These are phyloP conservation scores for Myzus persicae DNA, from an alignment of 1,140 invertebrate genomes.

Conservation along the genomic window DNA sequence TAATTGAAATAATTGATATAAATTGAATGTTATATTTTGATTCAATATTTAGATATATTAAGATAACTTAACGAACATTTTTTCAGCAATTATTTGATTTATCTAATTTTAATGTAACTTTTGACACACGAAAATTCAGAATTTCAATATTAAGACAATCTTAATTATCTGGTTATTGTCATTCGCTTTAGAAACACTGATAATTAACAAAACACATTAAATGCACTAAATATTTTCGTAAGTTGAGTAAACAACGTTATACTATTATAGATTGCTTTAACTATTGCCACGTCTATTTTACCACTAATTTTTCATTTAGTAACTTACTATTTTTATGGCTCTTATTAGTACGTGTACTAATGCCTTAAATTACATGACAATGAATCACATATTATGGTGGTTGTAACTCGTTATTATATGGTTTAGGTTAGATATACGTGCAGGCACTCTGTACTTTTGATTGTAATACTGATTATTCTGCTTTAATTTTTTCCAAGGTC, in stretches of 20 bases:
- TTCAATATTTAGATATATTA: too few relatives aligned
- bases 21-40: too few relatives aligned
- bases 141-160: neutral
- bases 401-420: neutral
- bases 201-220: neutral
- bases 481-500: neutral
- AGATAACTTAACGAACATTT: too few relatives aligned
- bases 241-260: neutral
- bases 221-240: neutral
- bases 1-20: too few relatives aligned
- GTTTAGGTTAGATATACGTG: neutral
- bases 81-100: too few relatives aligned
- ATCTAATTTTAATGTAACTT: neutral
- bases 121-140: too few relatives aligned
- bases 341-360: neutral
- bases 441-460: neutral
- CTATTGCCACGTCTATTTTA: neutral
- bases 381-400: neutral
- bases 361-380: neutral
- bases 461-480: too few relatives aligned
- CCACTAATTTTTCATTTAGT: neutral
- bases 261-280: neutral
- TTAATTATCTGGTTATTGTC: neutral
- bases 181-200: neutral
- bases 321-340: neutral